A percentile compares a stretch with the other conserved stretches of the same genome.
Evolutionary conservation across 2,888 invertebrate genomes (phyloP).

Genomic region (Taenaris catops): DNA sequence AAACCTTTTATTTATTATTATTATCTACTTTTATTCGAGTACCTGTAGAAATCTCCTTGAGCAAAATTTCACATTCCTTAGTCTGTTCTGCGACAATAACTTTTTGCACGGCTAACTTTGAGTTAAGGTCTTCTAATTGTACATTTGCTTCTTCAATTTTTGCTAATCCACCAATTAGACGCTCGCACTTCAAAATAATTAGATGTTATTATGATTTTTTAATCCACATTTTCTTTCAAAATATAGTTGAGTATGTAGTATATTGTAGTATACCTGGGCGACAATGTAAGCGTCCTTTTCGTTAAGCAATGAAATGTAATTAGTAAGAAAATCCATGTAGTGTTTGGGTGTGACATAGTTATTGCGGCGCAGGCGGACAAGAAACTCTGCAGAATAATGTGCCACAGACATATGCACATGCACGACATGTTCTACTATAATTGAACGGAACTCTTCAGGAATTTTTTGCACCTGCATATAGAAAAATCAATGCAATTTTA

Average conservation of each 20-base stretch:
- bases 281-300: conserved; percentile 83
- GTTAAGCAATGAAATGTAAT: conserved; percentile 87
- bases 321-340: conserved; percentile 92
- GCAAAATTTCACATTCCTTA: conserved; percentile 87
- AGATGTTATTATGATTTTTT: too few relatives aligned
- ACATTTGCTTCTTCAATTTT: conserved; percentile 93
- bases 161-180: conserved; percentile 84
- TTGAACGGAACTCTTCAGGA: conserved; percentile 82
- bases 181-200: conserved; percentile 82
- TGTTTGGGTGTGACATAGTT: conserved; percentile 96
- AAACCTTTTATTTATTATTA: neutral
- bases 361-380: conserved; percentile 85
- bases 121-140: conserved; percentile 89
- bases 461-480: conserved; percentile 80
- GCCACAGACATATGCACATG: conserved; percentile 90
- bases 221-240: too few relatives aligned
- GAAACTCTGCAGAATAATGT: conserved; percentile 85
- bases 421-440: conserved; percentile 91
- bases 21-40: neutral
- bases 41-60: conserved; percentile 87
- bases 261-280: conserved; percentile 67
- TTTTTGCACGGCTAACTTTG: conserved; percentile 89
- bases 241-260: too few relatives aligned
- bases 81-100: conserved; percentile 91
- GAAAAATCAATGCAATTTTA: too few relatives aligned